Evolutionary conservation across 1,140 invertebrate genomes (phyloP), one percentile per base, ranked within the genome.

Genomic region (Drosophila gunungcola): DNA sequence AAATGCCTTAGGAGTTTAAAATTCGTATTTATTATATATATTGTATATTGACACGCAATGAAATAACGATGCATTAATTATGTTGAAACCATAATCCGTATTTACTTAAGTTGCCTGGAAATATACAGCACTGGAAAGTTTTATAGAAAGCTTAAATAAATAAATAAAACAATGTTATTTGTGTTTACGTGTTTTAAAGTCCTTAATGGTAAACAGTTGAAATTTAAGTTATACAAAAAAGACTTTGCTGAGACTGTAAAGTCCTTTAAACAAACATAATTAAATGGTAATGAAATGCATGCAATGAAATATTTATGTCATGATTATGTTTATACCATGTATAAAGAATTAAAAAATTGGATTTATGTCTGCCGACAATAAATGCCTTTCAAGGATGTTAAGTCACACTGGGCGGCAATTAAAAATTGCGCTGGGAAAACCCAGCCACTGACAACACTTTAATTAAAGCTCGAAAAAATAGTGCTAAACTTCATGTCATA

Each of bases 401-500:
- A 10, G 13, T 46, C 27, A 32, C 16, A 7, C 5, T 32, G 29
- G n/a, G 16, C 11, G 27, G 6, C n/a, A 27, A 64, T 64, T 69
- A 56, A 72, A 72, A 70, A 38, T 53, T 41, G 58, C 21, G 27
- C 34, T 27, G 25, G 52, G 46, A 54, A 39, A 29, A 54, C 34
- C 21, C 49, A 48, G 51, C 9, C 25, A 11, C 49, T 34, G 42
- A 54, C 42, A 70, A 70, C 68, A 57, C 68, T 72, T 72, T 72
- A 72, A 70, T 72, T 72, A 70, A 57, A n/a, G 42, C 65, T 29
- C 9, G n/a, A 72, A 41, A 60, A 70, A 70, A 57, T 55, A 36
- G 42, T 49, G 68, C 68, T 72, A 72, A 72, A 56, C 69, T 70
- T 57, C 68, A 55, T 72, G 68, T 72, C 68, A 72, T 70, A 72